Conservation (phyloP, 2,888 invertebrate species). For the Microctonus aethiopoides region DNA sequence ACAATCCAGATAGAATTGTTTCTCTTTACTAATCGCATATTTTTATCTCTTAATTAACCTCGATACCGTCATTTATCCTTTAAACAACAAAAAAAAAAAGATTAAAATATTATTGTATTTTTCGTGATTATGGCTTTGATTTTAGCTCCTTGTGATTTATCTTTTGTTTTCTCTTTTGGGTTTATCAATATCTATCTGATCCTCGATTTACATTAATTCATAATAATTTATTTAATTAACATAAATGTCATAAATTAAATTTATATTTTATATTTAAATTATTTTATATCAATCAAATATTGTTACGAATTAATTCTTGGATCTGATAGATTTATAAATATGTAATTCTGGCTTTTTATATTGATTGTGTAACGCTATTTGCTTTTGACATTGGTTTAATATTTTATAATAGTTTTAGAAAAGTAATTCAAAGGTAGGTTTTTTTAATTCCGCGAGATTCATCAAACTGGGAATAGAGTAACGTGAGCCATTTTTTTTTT, state of each 20-base stretch:
- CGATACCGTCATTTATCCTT: neutral
- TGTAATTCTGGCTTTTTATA: conserved; percentile 65
- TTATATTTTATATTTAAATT: neutral
- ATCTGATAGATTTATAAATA: conserved; percentile 50
- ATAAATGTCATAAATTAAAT: neutral
- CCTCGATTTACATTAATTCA: neutral
- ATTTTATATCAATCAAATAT: neutral
- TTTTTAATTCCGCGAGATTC: conserved; percentile 34
- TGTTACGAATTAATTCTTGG: conserved; percentile 29
- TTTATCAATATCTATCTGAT: neutral
- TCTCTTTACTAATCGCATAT: neutral
- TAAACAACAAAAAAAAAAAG: neutral
- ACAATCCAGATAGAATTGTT: neutral
- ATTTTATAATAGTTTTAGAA: conserved; percentile 59
- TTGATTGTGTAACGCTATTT: conserved; percentile 67
- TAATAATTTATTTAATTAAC: neutral
- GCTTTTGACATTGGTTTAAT: conserved; percentile 66
- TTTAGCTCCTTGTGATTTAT: conserved; percentile 1
- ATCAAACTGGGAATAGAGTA: conserved; percentile 22
- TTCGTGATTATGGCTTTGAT: conserved; percentile 6
- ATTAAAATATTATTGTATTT: neutral
- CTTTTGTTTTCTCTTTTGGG: neutral
- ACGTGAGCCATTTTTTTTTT: neutral
- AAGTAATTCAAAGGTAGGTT: conserved; percentile 60
- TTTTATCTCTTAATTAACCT: neutral